Percentiles rank a stretch among this genome's conserved stretches.
Evolutionary conservation across 2,113 vertebrate genomes (phyloP).

Genomic region (Hiodon tergisus): DNA sequence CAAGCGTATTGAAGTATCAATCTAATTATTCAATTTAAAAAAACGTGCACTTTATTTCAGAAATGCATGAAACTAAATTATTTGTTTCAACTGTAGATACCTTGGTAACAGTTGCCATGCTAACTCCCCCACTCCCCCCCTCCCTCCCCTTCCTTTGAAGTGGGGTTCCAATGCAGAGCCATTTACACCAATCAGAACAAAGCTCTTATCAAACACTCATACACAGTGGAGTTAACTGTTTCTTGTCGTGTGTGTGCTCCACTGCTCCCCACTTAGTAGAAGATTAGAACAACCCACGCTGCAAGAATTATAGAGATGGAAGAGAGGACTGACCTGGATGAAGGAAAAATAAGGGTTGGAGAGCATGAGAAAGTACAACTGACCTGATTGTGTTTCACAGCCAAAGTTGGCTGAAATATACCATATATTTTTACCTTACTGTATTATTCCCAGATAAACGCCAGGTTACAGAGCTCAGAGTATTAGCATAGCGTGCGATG

Average conservation of each 20-base stretch:
- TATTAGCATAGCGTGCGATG: neutral
- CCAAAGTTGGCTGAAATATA: neutral
- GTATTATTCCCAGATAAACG: neutral
- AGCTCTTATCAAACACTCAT: slow-evolving; percentile 40
- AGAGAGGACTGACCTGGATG: slow-evolving; percentile 11
- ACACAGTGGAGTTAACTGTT: slow-evolving; percentile 41
- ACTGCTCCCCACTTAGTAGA: slow-evolving; percentile 8
- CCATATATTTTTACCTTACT: neutral
- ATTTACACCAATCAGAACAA: slow-evolving; percentile 39
- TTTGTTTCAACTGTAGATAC: slow-evolving; percentile 59
- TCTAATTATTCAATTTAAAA: neutral
- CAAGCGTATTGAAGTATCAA: neutral
- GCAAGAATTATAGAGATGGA: slow-evolving; percentile 6
- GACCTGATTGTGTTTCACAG: neutral
- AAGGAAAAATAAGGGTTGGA: neutral
- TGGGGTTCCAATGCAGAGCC: slow-evolving; percentile 50
- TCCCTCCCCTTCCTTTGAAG: slow-evolving; percentile 43
- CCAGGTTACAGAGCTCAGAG: neutral
- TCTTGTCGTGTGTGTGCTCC: slow-evolving; percentile 4
- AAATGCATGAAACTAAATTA: slow-evolving; percentile 39
- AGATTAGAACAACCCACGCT: neutral
- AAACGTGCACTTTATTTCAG: slow-evolving; percentile 23
- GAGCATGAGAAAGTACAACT: slow-evolving; percentile 7
- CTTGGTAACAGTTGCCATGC: slow-evolving; percentile 60
- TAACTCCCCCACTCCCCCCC: slow-evolving; percentile 43